Evolutionary conservation across 2,113 vertebrate genomes (phyloP), one percentile per base, ranked within the genome.

Genomic region (Malurus cyaneus): DNA sequence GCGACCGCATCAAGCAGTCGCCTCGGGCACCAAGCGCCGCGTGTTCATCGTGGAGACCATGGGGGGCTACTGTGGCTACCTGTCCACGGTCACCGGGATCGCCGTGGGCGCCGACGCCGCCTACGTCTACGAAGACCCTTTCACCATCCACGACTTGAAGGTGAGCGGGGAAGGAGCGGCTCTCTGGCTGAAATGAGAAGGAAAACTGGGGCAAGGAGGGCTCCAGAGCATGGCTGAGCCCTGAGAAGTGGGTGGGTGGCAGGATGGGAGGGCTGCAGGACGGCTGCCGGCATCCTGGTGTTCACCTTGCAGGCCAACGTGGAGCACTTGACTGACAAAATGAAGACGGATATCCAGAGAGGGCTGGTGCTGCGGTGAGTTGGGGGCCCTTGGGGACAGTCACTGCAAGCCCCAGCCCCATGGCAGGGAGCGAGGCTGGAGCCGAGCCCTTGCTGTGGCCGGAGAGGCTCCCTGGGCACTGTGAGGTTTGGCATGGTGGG

Each of bases 21-120:
- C 99, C 8, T 97, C 98, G 0, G 99, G 99, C 64, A 99, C 99
- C 85, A 99, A 99, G 97, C 98, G 99, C 53, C 98, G 99, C 0
- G 99, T 99, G 80, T 99, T 99, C 97, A 98, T 99, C 2, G 99
- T 99, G 97, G 99, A 99, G 97, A 99, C 99, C 1, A 99, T 99
- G 99, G 99, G 99, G 0, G 99, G 99, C 14, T 99, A 97, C 97
- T 99, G 99, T 0, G 99, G 99, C 46, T 99, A 99, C 97, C 96
- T 99, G 94, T 99, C 99, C 18, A 99, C 99, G 0, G 98, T 97
- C 87, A 98, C 99, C 0, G 99, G 98, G 92, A 99, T 99, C 6
- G 98, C 99, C 0, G 98, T 99, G 54, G 99, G 99, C 0, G 99
- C 99, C 0, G 99, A 99, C 0, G 99, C 99, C 0, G 99, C 98